Evolutionary conservation across 2,888 invertebrate genomes (phyloP), one percentile per base, ranked within the genome.

Genomic region (Eupeodes latifasciatus): DNA sequence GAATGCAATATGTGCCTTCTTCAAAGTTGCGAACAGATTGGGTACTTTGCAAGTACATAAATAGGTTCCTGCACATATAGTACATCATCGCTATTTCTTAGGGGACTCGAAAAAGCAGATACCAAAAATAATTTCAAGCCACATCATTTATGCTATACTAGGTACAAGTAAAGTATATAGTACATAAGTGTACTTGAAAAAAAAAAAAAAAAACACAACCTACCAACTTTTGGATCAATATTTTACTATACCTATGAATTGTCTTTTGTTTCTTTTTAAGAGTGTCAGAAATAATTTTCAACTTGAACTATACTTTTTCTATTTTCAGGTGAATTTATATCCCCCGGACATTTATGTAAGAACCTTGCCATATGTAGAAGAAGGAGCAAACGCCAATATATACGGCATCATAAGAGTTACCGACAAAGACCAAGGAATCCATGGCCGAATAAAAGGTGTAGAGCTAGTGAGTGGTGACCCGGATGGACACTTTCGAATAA

Each of bases 391-490:
- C 90, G 96, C 96, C 0, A 97, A 97, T 92, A 96, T 98, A 83
- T 98, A 98, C 93, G 99, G 98, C 5, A 97, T 99, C 77, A 96
- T 99, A 1, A 96, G 96, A 84, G 97, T 98, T 1, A 95, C 95
- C 9, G 99, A 99, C 93, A 95, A 95, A 77, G 99, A 99, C 93
- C 94, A 94, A 59, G 98, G 98, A 0, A 95, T 96, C 34, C 97
- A 98, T 93, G 99, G 99, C 0, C 95, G 97, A 92, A 96, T 99
- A 64, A 96, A 96, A 74, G 95, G 95, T 61, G 94, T 98, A 64
- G 97, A 97, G 91, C 98, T 99, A 81, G 96, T 97, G 5, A 97
- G 97, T 89, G 98, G 98, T 0, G 98, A 98, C 93, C 97, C 98
- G 0, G 97, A 98, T 90, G 97, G 98, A 0, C 96, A 97, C 93